Base-by-base conservation (phyloP, 2,797 vertebrate species). In the Sebastes baramenuke region DNA sequence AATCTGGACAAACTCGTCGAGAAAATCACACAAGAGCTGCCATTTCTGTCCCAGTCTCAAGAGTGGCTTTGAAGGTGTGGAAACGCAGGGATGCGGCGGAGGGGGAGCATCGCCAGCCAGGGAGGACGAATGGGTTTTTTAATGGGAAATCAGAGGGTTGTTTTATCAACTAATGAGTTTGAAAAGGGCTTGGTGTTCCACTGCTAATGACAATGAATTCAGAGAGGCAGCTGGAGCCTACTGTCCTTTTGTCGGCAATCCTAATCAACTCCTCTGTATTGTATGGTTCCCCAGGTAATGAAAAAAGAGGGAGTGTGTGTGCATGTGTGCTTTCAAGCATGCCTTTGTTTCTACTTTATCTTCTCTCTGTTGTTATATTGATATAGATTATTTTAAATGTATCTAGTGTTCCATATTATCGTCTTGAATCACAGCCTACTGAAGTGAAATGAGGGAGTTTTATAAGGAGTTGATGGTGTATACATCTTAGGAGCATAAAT, bases 101-200 rank as follows among this genome's bases (percentile, higher is more conserved):
- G 70, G 71, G 78, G 72, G 75, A 27, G 77, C 86, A 61, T 84
- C 59, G 5, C 20, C 72, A 88, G 84, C 27, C 54, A 88, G 78
- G 81, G 91, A 88, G 88, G 87, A 92, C 68, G 54, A 87, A 94
- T 94, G 84, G 70, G 60, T 85, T 91, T 92, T 94, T 94, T 91
- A 94, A 95, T 94, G 83, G 90, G 87, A 93, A 95, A 94, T 94
- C 93, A 89, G 93, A 94, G 88, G 86, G 88, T 90, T 94, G 91
- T 94, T 95, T 95, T 94, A 95, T 95, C 93, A 93, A 91, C 91
- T 95, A 95, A 95, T 95, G 93, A 95, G 93, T 95, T 94, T 92
- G 89, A 93, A 93, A 94, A 89, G 86, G 84, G 84, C 77, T 94
- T 84, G 86, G 82, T 84, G 82, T 93, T 92, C 87, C 86, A 81